Evolutionary conservation across 2,797 vertebrate genomes (phyloP).

Genomic region (Melanotaenia pygmaea): DNA sequence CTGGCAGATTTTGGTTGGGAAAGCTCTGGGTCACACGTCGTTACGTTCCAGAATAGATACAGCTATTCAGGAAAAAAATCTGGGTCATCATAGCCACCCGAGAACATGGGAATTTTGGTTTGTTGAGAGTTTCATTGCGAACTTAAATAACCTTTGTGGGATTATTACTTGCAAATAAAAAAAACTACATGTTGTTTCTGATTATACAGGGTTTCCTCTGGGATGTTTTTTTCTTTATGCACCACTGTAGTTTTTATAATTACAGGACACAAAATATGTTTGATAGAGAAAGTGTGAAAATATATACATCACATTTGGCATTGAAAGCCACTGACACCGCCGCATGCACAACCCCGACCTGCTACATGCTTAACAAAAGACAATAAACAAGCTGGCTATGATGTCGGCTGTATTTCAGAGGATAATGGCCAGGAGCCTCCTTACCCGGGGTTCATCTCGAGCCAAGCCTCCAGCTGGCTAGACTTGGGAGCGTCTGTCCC

Average conservation of each 20-base stretch:
- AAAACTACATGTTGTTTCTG: background rate
- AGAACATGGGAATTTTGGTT: too few species aligned
- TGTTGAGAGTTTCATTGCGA: too few species aligned
- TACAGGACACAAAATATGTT: too few species aligned
- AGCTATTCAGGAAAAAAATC: background rate
- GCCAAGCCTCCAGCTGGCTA: conserved; percentile 97
- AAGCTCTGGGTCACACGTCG: background rate
- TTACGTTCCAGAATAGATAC: background rate
- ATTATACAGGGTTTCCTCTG: too few species aligned
- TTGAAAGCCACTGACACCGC: too few species aligned
- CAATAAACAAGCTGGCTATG: background rate
- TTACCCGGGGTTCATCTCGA: conserved; percentile 99
- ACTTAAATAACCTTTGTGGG: background rate
- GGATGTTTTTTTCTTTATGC: too few species aligned
- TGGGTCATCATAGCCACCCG: too few species aligned
- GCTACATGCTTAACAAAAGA: background rate
- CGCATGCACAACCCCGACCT: too few species aligned
- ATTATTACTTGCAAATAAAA: background rate
- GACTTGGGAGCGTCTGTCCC: conserved; percentile 97
- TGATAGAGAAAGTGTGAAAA: too few species aligned
- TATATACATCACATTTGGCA: too few species aligned
- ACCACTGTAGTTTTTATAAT: too few species aligned
- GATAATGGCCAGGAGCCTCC: conserved; percentile 19
- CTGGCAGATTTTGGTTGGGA: background rate
- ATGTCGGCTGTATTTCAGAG: background rate